Evolutionary conservation across 2,888 invertebrate genomes (phyloP), one percentile per base, ranked within the genome.

Genomic region (Adelognathus sp.): DNA sequence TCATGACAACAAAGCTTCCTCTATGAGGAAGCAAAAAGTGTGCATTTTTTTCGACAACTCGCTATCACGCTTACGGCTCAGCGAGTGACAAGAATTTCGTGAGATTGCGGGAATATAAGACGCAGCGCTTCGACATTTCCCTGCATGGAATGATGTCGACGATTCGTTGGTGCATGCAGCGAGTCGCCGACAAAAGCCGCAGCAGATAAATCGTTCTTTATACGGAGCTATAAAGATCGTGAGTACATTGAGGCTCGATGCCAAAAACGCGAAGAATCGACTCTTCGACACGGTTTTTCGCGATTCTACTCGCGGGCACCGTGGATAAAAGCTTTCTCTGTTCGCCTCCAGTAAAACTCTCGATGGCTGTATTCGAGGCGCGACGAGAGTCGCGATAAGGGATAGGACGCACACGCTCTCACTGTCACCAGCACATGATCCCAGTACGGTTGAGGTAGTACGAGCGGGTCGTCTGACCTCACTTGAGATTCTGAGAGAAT

Each of bases 131-230:
- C 11, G 52, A 11, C 24, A 58, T 14, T 36, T 24, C 31, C 39
- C 29, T 39, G 29, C 2, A 16, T n/a, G n/a, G 16, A n/a, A 64
- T 18, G 70, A 63, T 54, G 54, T 69, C 50, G 18, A 41, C 7
- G 27, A 52, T 64, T 33, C 50, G 61, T 77, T 16, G 64, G 63
- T 24, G 67, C 41, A 50, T n/a, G n/a, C 44, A 1, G 29, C 39
- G 52, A 18, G 36, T 69, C 24, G 36, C 64, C 29, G 60, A 60
- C 70, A 61, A 61, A 74, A n/a, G n/a, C n/a, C n/a, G 74, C 44
- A 64, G 6, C 46, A 27, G 70, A 75, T 75, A 74, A 79, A 75
- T 75, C 74, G 66, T 71, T 29, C 54, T 79, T 74, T 75, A 71
- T 75, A 75, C 74, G 74, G 61, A 44, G 79, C 61, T 66, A 60